These are phyloP conservation scores for Neoascia interrupta DNA, from an alignment of 2,888 invertebrate species.

Conservation along the genomic window DNA sequence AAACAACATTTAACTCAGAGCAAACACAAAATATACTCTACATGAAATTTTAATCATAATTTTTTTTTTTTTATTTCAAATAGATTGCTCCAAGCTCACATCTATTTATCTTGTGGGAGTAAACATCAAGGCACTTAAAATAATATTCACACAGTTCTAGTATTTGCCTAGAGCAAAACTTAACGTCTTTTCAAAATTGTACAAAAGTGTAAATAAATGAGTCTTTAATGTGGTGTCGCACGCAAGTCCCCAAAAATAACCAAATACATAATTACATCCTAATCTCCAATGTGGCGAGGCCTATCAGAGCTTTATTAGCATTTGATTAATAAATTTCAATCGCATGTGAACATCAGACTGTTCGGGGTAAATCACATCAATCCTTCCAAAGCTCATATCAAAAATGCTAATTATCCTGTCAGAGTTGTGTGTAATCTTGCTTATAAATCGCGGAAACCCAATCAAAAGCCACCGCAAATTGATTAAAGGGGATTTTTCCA, in stretches of 20 bases:
- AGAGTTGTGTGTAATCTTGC: neutral
- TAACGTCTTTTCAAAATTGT: neutral
- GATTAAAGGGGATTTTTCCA: slow-evolving; percentile 24
- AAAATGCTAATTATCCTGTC: neutral
- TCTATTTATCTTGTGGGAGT: neutral
- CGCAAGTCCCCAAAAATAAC: too few species aligned
- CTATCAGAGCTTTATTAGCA: neutral
- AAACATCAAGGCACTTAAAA: slow-evolving; percentile 23
- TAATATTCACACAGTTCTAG: neutral
- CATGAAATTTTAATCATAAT: slow-evolving; percentile 36
- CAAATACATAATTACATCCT: neutral
- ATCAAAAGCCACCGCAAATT: slow-evolving; percentile 27
- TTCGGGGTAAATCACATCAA: neutral
- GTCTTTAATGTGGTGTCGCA: neutral
- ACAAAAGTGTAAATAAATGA: neutral
- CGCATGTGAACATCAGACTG: neutral
- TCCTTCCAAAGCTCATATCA: neutral
- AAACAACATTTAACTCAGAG: slow-evolving; percentile 47
- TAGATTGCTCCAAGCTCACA: neutral
- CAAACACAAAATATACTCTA: slow-evolving; percentile 38
- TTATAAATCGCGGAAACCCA: slow-evolving; percentile 8
- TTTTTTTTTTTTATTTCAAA: neutral
- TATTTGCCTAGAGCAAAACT: slow-evolving; percentile 42
- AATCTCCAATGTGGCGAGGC: neutral
- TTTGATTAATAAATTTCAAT: slow-evolving; percentile 3